Evolutionary conservation across 2,797 vertebrate genomes (phyloP).

Genomic region (Xiphophorus birchmanni): DNA sequence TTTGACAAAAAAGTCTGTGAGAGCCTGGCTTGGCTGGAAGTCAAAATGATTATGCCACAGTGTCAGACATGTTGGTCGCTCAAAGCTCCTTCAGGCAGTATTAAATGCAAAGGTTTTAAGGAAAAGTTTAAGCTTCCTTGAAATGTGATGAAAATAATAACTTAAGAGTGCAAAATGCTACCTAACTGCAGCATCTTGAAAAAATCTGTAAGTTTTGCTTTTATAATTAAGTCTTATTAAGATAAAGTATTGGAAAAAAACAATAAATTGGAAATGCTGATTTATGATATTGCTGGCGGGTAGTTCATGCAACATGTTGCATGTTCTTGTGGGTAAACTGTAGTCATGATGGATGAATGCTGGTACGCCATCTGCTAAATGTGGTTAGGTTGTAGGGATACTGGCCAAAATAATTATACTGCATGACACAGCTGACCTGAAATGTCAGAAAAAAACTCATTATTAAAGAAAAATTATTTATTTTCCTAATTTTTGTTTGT

Average conservation of each 20-base stretch:
- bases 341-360: not conserved
- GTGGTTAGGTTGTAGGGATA: not conserved
- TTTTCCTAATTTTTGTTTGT: constrained; percentile 11
- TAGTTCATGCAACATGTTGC: not conserved
- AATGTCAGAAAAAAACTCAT: not conserved
- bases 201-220: not conserved
- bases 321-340: not conserved
- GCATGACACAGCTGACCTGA: constrained; percentile 1
- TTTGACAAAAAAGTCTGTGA: not conserved
- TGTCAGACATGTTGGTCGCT: not conserved
- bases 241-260: not conserved
- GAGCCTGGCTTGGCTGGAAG: not conserved
- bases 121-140: not conserved
- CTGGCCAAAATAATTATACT: not conserved
- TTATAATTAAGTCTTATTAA: not conserved
- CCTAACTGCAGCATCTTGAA: not conserved
- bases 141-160: not conserved
- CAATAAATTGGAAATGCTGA: not conserved
- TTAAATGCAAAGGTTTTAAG: not conserved
- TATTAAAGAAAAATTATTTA: not conserved
- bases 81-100: too few relatives aligned
- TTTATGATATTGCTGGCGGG: not conserved
- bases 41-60: not conserved
- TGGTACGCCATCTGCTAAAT: not conserved
- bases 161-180: not conserved